Conservation (phyloP, 2,113 vertebrate species). For the Rhabdornis inornatus region DNA sequence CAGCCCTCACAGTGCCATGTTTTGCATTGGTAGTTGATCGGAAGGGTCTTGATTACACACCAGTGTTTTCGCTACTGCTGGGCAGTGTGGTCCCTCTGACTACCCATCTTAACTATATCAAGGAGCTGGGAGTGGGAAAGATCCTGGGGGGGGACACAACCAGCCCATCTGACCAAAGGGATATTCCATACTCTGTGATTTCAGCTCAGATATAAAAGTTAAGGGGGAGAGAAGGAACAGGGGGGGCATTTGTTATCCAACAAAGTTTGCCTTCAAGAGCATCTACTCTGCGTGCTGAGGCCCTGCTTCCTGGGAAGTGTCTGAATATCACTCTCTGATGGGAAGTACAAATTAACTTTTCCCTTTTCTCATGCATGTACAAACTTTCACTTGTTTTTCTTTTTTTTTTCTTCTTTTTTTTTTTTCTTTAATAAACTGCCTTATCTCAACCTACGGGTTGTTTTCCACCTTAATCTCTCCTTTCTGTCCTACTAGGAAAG, state of each 20-base stretch:
- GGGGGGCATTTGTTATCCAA: rapidly evolving
- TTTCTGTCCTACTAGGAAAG: neutral
- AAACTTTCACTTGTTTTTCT: neutral
- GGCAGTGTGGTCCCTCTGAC: rapidly evolving
- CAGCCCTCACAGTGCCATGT: neutral
- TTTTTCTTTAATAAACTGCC: neutral
- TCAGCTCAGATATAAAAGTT: neutral
- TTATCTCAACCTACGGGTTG: rapidly evolving
- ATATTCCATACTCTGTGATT: neutral
- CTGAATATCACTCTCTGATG: rapidly evolving
- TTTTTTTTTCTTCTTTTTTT: too few species aligned
- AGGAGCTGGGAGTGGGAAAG: neutral
- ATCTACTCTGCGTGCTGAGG: neutral
- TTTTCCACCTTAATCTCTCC: neutral
- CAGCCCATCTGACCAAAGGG: neutral
- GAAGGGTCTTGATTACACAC: neutral
- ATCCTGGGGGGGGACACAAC: neutral
- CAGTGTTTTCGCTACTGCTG: neutral
- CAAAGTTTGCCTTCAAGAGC: neutral
- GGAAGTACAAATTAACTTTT: neutral
- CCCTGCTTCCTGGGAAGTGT: rapidly evolving
- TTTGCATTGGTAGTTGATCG: neutral
- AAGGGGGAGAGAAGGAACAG: neutral
- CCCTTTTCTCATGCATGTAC: rapidly evolving
- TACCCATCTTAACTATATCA: neutral